phyloP scores from a whole-genome alignment of 2,113 vertebrate genomes.

The Pampusana beccarii region DNA sequence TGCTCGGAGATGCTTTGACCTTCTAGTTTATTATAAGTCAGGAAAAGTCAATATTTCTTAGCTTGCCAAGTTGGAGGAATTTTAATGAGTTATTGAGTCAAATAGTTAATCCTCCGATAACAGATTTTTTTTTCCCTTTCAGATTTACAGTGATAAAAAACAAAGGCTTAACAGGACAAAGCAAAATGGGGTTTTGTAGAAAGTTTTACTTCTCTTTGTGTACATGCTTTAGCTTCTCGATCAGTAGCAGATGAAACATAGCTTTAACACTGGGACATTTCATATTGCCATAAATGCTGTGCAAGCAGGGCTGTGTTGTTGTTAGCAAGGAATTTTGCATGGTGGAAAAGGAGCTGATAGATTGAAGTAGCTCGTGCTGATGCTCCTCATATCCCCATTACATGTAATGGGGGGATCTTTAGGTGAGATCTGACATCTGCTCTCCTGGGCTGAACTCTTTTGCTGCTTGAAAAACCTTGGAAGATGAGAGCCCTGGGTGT shows the following conservation, averaged over 20 bases:
- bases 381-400: not conserved
- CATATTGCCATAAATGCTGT: not conserved
- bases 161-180: constrained; percentile 47
- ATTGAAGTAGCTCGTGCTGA: not conserved
- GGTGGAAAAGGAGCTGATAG: not conserved
- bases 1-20: constrained; percentile 66
- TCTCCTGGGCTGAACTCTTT: not conserved
- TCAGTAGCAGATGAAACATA: not conserved
- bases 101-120: constrained; percentile 76
- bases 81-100: constrained; percentile 80
- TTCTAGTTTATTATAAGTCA: constrained; percentile 79
- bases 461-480: not conserved
- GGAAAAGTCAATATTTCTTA: constrained; percentile 71
- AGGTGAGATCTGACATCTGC: not conserved
- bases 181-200: not conserved
- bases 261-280: not conserved
- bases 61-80: constrained; percentile 72
- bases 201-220: not conserved
- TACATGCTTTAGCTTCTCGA: not conserved
- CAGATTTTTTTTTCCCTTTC: constrained; percentile 54
- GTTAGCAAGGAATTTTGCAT: not conserved
- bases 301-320: not conserved
- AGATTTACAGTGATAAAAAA: constrained; percentile 72
- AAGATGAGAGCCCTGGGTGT: not conserved
- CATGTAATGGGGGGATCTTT: not conserved